A percentile compares a stretch with the other conserved stretches of the same genome.
These are phyloP conservation scores for Bombylius discolor DNA, from an alignment of 2,888 invertebrate genomes.

Conservation along the genomic window DNA sequence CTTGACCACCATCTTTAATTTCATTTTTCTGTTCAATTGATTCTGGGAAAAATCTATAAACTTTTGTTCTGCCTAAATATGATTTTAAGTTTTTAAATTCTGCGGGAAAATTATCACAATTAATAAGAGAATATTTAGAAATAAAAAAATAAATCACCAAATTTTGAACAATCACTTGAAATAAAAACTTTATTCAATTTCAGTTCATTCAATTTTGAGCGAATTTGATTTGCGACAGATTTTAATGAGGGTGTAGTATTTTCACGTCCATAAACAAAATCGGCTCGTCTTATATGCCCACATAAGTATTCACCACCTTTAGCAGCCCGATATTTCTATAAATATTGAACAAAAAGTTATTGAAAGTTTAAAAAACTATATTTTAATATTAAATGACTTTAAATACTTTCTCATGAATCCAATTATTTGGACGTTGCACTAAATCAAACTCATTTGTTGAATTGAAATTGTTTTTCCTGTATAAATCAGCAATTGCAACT, in stretches of 20 bases:
- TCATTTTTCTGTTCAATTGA: slow-evolving; percentile 23
- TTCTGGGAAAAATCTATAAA: slow-evolving; percentile 27
- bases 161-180: slow-evolving; percentile 65
- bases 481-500: slow-evolving; percentile 51
- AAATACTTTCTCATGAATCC: slow-evolving; percentile 44
- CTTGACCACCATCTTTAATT: slow-evolving; percentile 66
- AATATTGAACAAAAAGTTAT: background rate
- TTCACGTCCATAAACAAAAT: slow-evolving; percentile 65
- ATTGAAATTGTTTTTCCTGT: slow-evolving; percentile 46
- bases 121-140: slow-evolving; percentile 1
- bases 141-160: slow-evolving; percentile 31
- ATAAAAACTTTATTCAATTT: slow-evolving; percentile 56
- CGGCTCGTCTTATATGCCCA: slow-evolving; percentile 76
- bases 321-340: slow-evolving; percentile 38
- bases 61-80: slow-evolving; percentile 22
- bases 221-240: slow-evolving; percentile 63
- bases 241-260: slow-evolving; percentile 66
- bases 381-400: background rate
- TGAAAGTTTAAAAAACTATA: background rate
- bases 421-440: slow-evolving; percentile 45
- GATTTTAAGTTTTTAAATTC: slow-evolving; percentile 30
- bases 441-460: slow-evolving; percentile 47
- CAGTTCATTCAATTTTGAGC: slow-evolving; percentile 42
- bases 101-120: background rate
- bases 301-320: slow-evolving; percentile 62